Evolutionary conservation across 2,797 vertebrate species (phyloP), one percentile per base, ranked within the genome.

Genomic region (Erethizon dorsatum): DNA sequence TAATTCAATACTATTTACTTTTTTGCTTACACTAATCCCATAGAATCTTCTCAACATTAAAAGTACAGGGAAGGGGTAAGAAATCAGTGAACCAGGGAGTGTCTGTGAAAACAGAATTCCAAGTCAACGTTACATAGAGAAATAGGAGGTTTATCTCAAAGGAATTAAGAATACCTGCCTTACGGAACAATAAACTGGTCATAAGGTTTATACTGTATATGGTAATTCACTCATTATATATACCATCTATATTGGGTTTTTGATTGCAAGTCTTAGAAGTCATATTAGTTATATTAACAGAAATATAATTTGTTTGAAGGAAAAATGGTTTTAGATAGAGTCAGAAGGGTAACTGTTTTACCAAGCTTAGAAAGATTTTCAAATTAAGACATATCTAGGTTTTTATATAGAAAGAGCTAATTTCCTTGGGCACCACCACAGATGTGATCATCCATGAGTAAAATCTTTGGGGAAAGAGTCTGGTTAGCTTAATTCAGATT

Each of bases 261-360:
- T 57, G 26, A 6, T 85, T 78, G 10, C 28, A 88, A 83, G 50
- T 12, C 61, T 73, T 33, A 78, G 26, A 85, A 78, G 63, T 28
- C 41, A 90, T 5, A n/a, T 86, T 31, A 71, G 18, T 33, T 94
- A 84, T 33, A 73, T 92, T 92, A 91, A 61, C 14, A 67, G 92
- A 77, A 87, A n/a, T 2, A 71, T 15, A 86, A 73, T 78, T 87
- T 69, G 33, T 52, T 73, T 83, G 26, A 91, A 79, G 14, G 47
- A 88, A 78, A 88, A 59, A 6, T 7, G 1, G 2, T 52, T 91
- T 90, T 79, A 57, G 45, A 67, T 0, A 77, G 24, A 90, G 4
- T 61, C 26, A 54, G n/a, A 7, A 11, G 8, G 41, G n/a, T 69
- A 75, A n/a, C 9, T 45, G 13, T 26, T 50, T 56, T 56, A 79